Evolutionary conservation across 2,888 invertebrate species (phyloP).

Genomic region (Rhimphoctona megacephalus): DNA sequence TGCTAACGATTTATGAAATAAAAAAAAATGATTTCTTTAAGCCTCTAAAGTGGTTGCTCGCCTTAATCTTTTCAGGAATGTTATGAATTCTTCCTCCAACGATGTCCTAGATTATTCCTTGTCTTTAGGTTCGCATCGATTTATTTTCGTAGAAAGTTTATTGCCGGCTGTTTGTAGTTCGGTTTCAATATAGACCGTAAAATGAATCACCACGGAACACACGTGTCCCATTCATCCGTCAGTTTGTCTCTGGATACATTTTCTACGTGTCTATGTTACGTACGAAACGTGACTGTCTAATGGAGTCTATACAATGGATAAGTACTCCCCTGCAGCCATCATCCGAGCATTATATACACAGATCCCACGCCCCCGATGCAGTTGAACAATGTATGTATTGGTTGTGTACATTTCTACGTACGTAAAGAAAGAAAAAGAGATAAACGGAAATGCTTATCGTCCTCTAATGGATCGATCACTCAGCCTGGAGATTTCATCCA

Average conservation of each 20-base stretch:
- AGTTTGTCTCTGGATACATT: constrained; percentile 25
- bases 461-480: constrained; percentile 48
- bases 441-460: constrained; percentile 17
- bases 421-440: constrained; percentile 4
- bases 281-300: constrained; percentile 39
- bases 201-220: constrained; percentile 20
- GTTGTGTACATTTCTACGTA: neutral
- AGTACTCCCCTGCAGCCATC: constrained; percentile 43
- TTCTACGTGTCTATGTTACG: constrained; percentile 10
- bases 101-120: neutral
- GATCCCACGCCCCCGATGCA: constrained; percentile 42
- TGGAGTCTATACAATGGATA: constrained; percentile 50
- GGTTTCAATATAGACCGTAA: neutral
- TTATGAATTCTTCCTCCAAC: neutral
- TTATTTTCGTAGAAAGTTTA: neutral
- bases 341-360: constrained; percentile 29
- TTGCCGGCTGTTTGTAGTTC: neutral
- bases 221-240: constrained; percentile 32
- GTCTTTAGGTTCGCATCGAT: neutral
- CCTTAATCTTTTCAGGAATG: too few species aligned
- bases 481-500: neutral
- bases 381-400: neutral
- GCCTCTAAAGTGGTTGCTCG: too few species aligned
- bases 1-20: too few species aligned
- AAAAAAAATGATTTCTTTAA: too few species aligned